A percentile compares a stretch with the other conserved stretches of the same genome.
Conservation (phyloP, 2,888 invertebrate genomes). For the Dasypogon diadema region DNA sequence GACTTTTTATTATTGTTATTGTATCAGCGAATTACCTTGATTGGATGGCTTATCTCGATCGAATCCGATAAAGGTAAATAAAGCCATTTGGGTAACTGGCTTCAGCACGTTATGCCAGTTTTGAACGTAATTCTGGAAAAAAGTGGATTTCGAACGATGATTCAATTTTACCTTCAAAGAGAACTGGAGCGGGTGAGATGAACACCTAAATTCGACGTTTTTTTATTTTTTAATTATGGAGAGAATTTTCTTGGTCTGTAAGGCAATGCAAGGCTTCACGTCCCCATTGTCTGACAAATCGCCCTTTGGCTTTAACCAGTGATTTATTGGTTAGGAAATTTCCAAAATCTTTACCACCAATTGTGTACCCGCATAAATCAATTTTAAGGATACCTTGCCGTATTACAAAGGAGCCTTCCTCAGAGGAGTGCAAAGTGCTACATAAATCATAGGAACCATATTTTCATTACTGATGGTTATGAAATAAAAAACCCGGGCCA, state of each 20-base stretch:
- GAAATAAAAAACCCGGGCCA: constrained; percentile 39
- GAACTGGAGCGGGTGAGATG: no score
- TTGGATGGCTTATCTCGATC: constrained; percentile 49
- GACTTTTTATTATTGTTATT: constrained; percentile 51
- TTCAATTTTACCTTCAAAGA: neutral
- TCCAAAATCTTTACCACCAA: constrained; percentile 57
- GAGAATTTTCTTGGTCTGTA: neutral
- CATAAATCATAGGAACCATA: constrained; percentile 56
- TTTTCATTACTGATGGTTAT: constrained; percentile 54
- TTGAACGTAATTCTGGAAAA: neutral
- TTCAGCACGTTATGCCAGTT: constrained; percentile 20
- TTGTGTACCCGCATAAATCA: constrained; percentile 56
- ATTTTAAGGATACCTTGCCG: constrained; percentile 54
- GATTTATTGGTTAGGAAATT: constrained; percentile 55
- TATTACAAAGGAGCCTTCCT: constrained; percentile 40
- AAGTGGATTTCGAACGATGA: neutral
- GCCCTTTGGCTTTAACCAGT: constrained; percentile 53
- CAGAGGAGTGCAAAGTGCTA: constrained; percentile 48
- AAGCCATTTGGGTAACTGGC: constrained; percentile 35
- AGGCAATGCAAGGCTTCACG: neutral
- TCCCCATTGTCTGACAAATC: constrained; percentile 53
- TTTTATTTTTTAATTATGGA: constrained; percentile 28
- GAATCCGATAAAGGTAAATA: constrained; percentile 45
- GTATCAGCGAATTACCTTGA: constrained; percentile 53
- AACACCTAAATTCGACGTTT: no score